Conservation (phyloP, 2,113 vertebrate species). For the Bagarius yarrelli region DNA sequence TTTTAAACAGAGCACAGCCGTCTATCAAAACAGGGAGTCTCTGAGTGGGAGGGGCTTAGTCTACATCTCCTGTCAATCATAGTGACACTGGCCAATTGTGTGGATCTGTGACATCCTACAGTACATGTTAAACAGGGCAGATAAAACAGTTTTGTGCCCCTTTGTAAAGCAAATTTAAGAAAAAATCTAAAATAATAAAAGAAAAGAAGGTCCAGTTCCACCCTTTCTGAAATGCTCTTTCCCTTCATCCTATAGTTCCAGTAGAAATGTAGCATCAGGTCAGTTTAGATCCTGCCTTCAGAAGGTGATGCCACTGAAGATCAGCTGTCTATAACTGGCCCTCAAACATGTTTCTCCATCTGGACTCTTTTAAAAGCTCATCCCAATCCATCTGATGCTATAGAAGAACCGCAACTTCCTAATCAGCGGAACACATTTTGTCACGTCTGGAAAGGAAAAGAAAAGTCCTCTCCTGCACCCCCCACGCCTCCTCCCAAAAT, state of each 20-base stretch:
- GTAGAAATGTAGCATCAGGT: background rate
- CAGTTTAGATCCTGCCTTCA: background rate
- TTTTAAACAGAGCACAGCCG: background rate
- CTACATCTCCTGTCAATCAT: background rate
- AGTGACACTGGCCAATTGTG: background rate
- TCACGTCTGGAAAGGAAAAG: background rate
- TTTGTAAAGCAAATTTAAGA: background rate
- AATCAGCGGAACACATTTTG: background rate
- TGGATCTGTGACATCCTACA: background rate
- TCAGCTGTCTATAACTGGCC: background rate
- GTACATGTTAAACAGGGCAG: background rate
- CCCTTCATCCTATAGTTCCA: background rate
- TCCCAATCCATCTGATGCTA: background rate
- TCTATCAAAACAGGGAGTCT: background rate
- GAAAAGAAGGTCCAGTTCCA: background rate
- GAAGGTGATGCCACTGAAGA: background rate
- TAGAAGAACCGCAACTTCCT: background rate
- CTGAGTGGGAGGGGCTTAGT: background rate
- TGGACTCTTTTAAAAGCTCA: background rate
- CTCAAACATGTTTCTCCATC: background rate
- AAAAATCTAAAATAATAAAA: background rate
- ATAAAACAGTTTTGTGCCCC: background rate
- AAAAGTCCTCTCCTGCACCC: background rate
- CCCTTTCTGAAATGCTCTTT: background rate
- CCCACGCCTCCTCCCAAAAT: background rate